Conservation (phyloP, 2,888 invertebrate species). For the Phalera bucephala region DNA sequence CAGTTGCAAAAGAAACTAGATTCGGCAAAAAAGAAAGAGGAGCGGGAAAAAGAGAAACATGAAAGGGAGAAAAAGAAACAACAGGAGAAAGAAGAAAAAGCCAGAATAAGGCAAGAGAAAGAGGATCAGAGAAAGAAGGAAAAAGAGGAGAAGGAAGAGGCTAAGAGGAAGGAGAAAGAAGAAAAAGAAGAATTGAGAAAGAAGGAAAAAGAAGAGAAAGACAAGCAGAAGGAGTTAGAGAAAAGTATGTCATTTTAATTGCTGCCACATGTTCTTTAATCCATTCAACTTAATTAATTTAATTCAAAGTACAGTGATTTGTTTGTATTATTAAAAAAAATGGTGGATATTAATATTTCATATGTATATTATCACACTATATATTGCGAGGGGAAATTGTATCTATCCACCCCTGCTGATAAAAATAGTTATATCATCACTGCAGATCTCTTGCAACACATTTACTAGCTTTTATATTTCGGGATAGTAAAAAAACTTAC, state of each 20-base stretch:
- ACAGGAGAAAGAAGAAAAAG: slow-evolving; percentile 75
- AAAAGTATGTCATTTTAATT: slow-evolving; percentile 71
- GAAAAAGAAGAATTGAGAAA: slow-evolving; percentile 80
- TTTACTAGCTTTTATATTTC: too few species aligned
- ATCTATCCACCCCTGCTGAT: too few species aligned
- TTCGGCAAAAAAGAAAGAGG: slow-evolving; percentile 81
- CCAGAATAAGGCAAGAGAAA: slow-evolving; percentile 68
- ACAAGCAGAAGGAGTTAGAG: slow-evolving; percentile 80
- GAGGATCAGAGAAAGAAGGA: slow-evolving; percentile 65
- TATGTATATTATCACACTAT: too few species aligned
- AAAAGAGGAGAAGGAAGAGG: slow-evolving; percentile 73
- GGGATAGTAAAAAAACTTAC: too few species aligned
- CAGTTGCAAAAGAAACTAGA: slow-evolving; percentile 82
- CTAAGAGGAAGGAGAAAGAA: slow-evolving; percentile 66
- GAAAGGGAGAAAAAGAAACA: slow-evolving; percentile 70
- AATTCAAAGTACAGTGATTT: too few species aligned
- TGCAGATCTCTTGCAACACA: too few species aligned
- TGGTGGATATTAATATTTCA: too few species aligned
- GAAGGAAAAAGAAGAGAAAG: slow-evolving; percentile 80
- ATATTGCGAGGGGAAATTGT: too few species aligned
- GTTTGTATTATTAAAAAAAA: too few species aligned
- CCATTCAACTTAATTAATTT: too few species aligned
- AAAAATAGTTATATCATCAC: too few species aligned
- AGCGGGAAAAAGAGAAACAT: slow-evolving; percentile 74
- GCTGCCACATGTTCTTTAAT: too few species aligned